These are phyloP conservation scores for Malacoctenus gilli DNA, from an alignment of 2,797 vertebrate species.

Conservation along the genomic window DNA sequence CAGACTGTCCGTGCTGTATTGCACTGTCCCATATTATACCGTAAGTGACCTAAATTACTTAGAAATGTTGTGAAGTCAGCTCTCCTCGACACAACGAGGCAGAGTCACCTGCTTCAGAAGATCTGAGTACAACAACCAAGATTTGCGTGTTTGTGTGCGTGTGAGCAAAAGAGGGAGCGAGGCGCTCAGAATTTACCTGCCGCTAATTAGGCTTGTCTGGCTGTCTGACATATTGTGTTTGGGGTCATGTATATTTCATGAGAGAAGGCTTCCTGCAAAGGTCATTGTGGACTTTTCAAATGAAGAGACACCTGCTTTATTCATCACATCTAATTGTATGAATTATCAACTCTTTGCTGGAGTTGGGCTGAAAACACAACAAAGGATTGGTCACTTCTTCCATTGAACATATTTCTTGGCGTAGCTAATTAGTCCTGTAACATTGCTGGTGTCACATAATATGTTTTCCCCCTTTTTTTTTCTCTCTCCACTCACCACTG, in stretches of 20 bases:
- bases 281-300: conserved; percentile 77
- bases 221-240: conserved; percentile 75
- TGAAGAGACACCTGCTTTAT: conserved; percentile 76
- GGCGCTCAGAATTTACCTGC: conserved; percentile 71
- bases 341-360: conserved; percentile 65
- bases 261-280: conserved; percentile 75
- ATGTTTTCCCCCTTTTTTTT: too few species aligned
- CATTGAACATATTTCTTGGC: conserved; percentile 17
- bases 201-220: conserved; percentile 75
- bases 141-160: conserved; percentile 25
- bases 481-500: conserved; percentile 34
- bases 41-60: not conserved
- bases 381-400: conserved; percentile 12
- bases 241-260: conserved; percentile 79
- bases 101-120: conserved; percentile 10
- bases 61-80: conserved; percentile 27
- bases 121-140: conserved; percentile 33
- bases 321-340: conserved; percentile 68
- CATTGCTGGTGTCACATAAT: conserved; percentile 28
- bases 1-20: too few species aligned
- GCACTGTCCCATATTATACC: too few species aligned
- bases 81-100: conserved; percentile 14
- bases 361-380: conserved; percentile 37
- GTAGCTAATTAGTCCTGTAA: conserved; percentile 27
- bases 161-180: conserved; percentile 14